These are phyloP conservation scores for Oryzias dopingdopingensis DNA, from an alignment of 2,797 vertebrate species.

Conservation along the genomic window DNA sequence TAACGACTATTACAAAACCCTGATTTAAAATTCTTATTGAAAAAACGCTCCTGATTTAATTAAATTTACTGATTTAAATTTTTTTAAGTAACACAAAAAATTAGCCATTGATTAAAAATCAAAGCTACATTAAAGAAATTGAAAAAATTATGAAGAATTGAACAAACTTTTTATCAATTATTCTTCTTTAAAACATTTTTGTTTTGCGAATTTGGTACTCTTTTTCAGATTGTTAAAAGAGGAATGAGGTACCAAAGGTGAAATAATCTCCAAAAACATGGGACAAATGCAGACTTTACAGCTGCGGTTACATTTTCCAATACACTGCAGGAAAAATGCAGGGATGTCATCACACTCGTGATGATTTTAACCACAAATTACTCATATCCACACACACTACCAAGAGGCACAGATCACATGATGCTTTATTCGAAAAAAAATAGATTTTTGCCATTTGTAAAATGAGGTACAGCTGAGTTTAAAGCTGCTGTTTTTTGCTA, in stretches of 20 bases:
- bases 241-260: not conserved
- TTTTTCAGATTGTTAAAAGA: no score
- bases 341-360: slow-evolving; percentile 12
- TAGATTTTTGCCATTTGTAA: not conserved
- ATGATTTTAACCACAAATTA: slow-evolving; percentile 5
- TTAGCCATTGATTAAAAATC: no score
- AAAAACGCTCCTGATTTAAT: no score
- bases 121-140: no score
- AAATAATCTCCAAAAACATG: not conserved
- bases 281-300: not conserved
- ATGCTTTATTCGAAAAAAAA: not conserved
- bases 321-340: not conserved
- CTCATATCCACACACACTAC: not conserved
- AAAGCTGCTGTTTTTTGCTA: not conserved
- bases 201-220: no score
- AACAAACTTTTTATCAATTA: no score
- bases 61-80: no score
- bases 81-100: no score
- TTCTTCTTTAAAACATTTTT: no score
- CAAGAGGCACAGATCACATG: not conserved
- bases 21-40: no score
- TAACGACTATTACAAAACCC: no score
- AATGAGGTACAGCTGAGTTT: slow-evolving; percentile 3
- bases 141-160: no score
- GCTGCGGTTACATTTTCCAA: slow-evolving; percentile 5